phyloP scores from a whole-genome alignment of 2,888 invertebrate genomes.

The Caenorhabditis sp. region DNA sequence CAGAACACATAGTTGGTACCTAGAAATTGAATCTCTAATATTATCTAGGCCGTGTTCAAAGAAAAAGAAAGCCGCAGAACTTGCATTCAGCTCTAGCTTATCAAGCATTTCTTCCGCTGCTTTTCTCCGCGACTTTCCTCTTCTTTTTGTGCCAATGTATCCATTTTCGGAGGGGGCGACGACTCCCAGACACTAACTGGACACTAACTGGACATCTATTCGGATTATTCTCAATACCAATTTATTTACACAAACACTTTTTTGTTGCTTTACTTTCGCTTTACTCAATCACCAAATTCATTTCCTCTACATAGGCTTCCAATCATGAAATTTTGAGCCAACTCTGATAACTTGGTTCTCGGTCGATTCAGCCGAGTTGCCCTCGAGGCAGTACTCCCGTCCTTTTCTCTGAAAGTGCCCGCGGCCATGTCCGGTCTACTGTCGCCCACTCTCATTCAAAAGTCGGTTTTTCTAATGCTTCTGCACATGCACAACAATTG shows the following conservation, averaged over 20 bases:
- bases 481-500: not conserved
- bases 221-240: conserved; percentile 40
- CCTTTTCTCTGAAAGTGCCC: too few relatives aligned
- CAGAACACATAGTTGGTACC: too few relatives aligned
- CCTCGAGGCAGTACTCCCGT: too few relatives aligned
- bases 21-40: too few relatives aligned
- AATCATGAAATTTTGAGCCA: too few relatives aligned
- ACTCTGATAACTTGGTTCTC: too few relatives aligned
- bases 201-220: conserved; percentile 41
- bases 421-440: too few relatives aligned
- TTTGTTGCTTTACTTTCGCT: not conserved
- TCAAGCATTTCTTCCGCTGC: not conserved
- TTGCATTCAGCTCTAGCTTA: conserved; percentile 1
- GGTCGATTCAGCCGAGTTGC: too few relatives aligned
- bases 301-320: not conserved
- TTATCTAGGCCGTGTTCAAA: too few relatives aligned
- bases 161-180: conserved; percentile 36
- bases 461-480: not conserved
- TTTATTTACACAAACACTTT: conserved; percentile 28
- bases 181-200: conserved; percentile 10
- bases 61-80: not conserved
- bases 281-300: too few relatives aligned
- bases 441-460: conserved; percentile 10
- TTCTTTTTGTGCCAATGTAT: conserved; percentile 29
- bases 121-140: not conserved